Base-by-base conservation (phyloP, 2,888 invertebrate species). In the Lasioglossum malachurum region DNA sequence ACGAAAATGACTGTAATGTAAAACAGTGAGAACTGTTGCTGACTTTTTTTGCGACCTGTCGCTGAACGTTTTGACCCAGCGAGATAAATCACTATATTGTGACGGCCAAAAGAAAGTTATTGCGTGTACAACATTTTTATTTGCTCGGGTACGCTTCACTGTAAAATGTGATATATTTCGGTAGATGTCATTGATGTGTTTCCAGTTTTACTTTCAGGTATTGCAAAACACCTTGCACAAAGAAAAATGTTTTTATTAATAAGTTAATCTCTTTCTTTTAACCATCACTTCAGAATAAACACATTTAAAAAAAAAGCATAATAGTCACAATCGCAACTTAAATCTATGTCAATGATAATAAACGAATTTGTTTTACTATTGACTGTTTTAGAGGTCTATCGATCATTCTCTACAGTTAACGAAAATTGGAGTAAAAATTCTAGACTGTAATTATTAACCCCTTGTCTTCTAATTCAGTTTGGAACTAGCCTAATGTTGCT, bases 231-330 rank as follows among this genome's bases (percentile, higher is more conserved):
- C 8, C n/a, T n/a, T 57, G 23, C 53, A 41, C 53, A 41, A 41
- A 41, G 12, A 41, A 41, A 41, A 12, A 44, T 3, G 12, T 44
- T 44, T 44, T 14, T 12, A 44, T 12, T 2, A 23, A 53, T 27
- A 16, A 14, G 4, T 41, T 12, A 41, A 19, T 38, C 8, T 12
- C 41, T 38, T 71, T n/a, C 71, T 14, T 71, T n/a, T 12, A 7
- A 4, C 71, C 71, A 41, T 14, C 41, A n/a, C 71, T 38, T 71
- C 41, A 23, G 41, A 71, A 23, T n/a, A 14, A n/a, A 71, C 12
- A 71, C 35, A 12, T 71, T 69, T 41, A 31, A 53, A 38, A 73
- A 78, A 75, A 49, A 69, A 83, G 83, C 83, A 60, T 44, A 44
- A 27, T 23, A 72, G 19, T 35, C 76, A 75, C 41, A 67, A 44